Percentiles rank a stretch among this genome's conserved stretches.
Conservation (phyloP, 2,888 invertebrate species). For the Eurytoma californica region DNA sequence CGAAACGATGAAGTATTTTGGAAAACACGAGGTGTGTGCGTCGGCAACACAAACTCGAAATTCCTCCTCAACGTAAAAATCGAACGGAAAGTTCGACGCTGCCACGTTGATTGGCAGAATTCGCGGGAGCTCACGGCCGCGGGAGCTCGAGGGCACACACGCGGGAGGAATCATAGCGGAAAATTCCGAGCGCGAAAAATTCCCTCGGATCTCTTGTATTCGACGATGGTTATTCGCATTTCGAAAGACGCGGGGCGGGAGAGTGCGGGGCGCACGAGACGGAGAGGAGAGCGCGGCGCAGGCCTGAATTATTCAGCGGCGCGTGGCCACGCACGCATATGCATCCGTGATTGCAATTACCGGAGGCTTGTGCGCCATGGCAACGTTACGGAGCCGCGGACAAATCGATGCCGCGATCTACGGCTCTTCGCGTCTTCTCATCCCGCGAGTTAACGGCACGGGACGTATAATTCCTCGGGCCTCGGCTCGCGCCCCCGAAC, state of each 20-base stretch:
- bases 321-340: slow-evolving; percentile 48
- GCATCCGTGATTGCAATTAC: slow-evolving; percentile 61
- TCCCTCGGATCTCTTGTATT: background rate
- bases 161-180: slow-evolving; percentile 16
- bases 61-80: too few relatives aligned
- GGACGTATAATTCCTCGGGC: too few relatives aligned
- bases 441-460: background rate
- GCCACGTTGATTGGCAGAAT: too few relatives aligned
- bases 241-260: slow-evolving; percentile 42
- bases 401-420: slow-evolving; percentile 37
- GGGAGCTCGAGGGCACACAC: background rate
- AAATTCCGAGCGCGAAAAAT: slow-evolving; percentile 24
- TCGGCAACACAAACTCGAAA: too few relatives aligned
- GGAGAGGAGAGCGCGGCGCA: slow-evolving; percentile 34
- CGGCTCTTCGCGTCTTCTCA: background rate
- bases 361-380: slow-evolving; percentile 50
- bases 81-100: too few relatives aligned
- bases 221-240: slow-evolving; percentile 21
- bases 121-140: too few relatives aligned
- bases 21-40: too few relatives aligned
- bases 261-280: background rate
- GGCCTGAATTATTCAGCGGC: slow-evolving; percentile 61
- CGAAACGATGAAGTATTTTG: too few relatives aligned
- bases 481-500: background rate
- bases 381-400: slow-evolving; percentile 33